Conservation (phyloP, 2,797 vertebrate species). For the Schizopygopsis pylzovi region DNA sequence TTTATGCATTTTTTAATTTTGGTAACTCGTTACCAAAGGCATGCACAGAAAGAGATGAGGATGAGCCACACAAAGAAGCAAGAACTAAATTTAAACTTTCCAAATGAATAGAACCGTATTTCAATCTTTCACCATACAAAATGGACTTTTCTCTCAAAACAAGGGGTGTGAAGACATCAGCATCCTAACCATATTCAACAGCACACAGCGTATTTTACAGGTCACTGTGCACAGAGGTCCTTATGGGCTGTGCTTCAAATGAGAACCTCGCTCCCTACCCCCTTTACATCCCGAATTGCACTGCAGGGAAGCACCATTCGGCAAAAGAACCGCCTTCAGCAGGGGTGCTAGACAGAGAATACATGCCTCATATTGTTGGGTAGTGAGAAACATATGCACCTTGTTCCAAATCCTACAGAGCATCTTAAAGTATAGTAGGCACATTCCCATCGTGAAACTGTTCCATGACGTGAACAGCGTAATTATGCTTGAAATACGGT, state of each 20-base stretch:
- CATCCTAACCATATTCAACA: slow-evolving; percentile 30
- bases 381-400: slow-evolving; percentile 6
- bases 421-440: neutral
- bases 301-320: slow-evolving; percentile 32
- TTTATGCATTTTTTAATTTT: no score
- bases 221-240: slow-evolving; percentile 43
- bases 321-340: neutral
- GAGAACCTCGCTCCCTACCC: slow-evolving; percentile 19
- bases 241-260: slow-evolving; percentile 13
- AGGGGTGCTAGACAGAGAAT: slow-evolving; percentile 12
- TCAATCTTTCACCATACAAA: slow-evolving; percentile 24
- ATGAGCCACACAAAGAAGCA: slow-evolving; percentile 23
- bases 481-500: neutral
- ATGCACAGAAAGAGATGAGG: slow-evolving; percentile 11
- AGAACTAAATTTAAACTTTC: slow-evolving; percentile 26
- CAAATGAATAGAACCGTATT: slow-evolving; percentile 31
- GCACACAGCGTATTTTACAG: slow-evolving; percentile 33
- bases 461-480: neutral
- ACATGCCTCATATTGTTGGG: slow-evolving; percentile 19
- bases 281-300: slow-evolving; percentile 33
- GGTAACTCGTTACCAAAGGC: no score
- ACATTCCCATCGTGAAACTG: neutral
- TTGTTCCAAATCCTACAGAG: slow-evolving; percentile 4
- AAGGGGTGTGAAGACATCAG: slow-evolving; percentile 31
- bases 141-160: slow-evolving; percentile 23